Evolutionary conservation across 1,140 invertebrate genomes (phyloP), one percentile per base, ranked within the genome.

Genomic region (Asobara japonica): DNA sequence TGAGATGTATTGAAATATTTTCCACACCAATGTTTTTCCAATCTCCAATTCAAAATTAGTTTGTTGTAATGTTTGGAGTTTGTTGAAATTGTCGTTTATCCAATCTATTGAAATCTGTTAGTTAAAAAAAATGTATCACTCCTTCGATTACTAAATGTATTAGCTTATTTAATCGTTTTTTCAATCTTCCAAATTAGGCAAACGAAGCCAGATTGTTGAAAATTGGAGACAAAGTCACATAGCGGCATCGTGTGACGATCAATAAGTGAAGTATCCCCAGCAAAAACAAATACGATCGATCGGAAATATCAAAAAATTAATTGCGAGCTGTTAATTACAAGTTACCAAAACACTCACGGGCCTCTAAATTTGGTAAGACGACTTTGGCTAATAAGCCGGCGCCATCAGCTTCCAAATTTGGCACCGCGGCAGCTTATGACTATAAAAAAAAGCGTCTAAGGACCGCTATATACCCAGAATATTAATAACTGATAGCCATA

Each of bases 241-340:
- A n/a, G n/a, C 31, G 31, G 31, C 31, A 33, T 16, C 41, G 18
- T n/a, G n/a, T n/a, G n/a, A n/a, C n/a, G 18, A 45, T 45, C 18
- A 45, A 45, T 45, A 45, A 45, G 18, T 45, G 41, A 45, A 45
- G 41, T 45, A 45, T 45, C 18, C n/a, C 41, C 10, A 7, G n/a
- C n/a, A 45, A 45, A 45, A 45, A 45, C 41, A 45, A 45, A 16
- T 45, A 45, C 13, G 13, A 45, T 13, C 8, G n/a, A 45, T 45
- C 8, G n/a, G 18, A 62, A 16, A 62, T 31, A 62, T 29, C 27
- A 62, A 62, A 30, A 62, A 62, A 62, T 62, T 62, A 62, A 62
- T 62, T 62, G 60, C 29, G n/a, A 62, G 27, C 60, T 62, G 60
- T 31, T 62, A 62, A 62, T 62, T 16, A 29, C n/a, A 62, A 16